phyloP scores from a whole-genome alignment of 2,797 vertebrate species.

The Falco berigora region DNA sequence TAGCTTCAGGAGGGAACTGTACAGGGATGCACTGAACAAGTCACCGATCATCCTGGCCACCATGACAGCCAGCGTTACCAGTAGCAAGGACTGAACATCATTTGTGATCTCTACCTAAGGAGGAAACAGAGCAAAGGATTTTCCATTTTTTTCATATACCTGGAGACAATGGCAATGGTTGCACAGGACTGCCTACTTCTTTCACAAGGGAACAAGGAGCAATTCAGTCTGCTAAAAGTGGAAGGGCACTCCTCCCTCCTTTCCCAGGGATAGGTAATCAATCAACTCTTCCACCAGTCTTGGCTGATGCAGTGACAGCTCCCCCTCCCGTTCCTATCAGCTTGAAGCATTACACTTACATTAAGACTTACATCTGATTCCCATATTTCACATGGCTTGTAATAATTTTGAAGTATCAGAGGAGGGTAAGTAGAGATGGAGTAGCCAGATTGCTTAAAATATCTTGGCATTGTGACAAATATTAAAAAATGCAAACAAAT shows the following conservation, averaged over 20 bases:
- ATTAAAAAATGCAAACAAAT: constrained; percentile 30
- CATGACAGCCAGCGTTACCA: constrained; percentile 37
- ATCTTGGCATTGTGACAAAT: constrained; percentile 37
- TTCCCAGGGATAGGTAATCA: not conserved
- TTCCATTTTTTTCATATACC: not conserved
- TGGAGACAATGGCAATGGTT: not conserved
- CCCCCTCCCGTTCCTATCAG: not conserved
- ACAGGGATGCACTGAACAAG: not conserved
- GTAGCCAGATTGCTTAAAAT: constrained; percentile 26
- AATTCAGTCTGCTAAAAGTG: not conserved
- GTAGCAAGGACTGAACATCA: constrained; percentile 42
- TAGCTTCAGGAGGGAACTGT: constrained; percentile 47
- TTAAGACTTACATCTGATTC: constrained; percentile 21
- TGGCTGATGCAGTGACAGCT: constrained; percentile 10
- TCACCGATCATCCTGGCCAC: constrained; percentile 24
- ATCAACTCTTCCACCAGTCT: not conserved
- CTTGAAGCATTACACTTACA: not conserved
- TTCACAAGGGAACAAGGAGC: not conserved
- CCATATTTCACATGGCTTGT: constrained; percentile 31
- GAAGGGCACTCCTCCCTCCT: not conserved
- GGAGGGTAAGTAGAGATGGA: not conserved
- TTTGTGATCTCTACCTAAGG: constrained; percentile 55
- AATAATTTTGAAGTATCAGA: constrained; percentile 14
- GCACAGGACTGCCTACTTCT: not conserved
- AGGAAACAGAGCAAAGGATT: not conserved